Conservation (phyloP, 2,888 invertebrate genomes). For the Rhamnusium bicolor region DNA sequence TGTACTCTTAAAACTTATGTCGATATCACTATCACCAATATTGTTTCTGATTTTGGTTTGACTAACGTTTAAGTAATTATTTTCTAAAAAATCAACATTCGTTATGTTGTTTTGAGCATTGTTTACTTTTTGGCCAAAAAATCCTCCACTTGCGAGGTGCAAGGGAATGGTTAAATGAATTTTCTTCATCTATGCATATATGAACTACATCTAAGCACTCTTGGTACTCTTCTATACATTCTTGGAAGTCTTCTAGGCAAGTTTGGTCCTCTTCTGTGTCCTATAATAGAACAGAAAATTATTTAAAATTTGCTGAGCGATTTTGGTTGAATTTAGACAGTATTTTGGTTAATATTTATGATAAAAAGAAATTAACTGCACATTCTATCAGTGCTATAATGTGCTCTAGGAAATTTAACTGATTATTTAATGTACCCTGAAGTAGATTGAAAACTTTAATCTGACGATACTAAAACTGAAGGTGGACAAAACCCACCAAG, state of each 20-base stretch:
- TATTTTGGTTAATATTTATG: no score
- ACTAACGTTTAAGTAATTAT: slow-evolving; percentile 46
- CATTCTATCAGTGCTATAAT: no score
- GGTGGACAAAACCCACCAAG: no score
- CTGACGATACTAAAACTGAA: no score
- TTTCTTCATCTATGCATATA: slow-evolving; percentile 77
- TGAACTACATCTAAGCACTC: slow-evolving; percentile 78
- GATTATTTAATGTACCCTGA: no score
- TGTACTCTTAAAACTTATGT: slow-evolving; percentile 64
- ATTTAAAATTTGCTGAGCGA: no score
- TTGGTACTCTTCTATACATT: slow-evolving; percentile 78
- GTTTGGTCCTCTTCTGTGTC: slow-evolving; percentile 78
- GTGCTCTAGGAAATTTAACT: no score
- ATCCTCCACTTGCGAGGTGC: slow-evolving; percentile 63
- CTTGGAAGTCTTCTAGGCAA: slow-evolving; percentile 78
- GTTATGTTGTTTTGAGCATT: slow-evolving; percentile 33
- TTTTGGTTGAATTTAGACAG: no score
- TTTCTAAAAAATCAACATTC: slow-evolving; percentile 48
- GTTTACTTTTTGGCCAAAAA: slow-evolving; percentile 55
- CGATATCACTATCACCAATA: slow-evolving; percentile 62
- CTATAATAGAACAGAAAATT: slow-evolving; percentile 56
- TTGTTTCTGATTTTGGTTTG: slow-evolving; percentile 46
- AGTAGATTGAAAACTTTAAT: no score
- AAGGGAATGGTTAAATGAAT: slow-evolving; percentile 69
- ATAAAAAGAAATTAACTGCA: no score